These are phyloP conservation scores for Seira ritae DNA, from an alignment of 2,888 invertebrate species.

Conservation along the genomic window DNA sequence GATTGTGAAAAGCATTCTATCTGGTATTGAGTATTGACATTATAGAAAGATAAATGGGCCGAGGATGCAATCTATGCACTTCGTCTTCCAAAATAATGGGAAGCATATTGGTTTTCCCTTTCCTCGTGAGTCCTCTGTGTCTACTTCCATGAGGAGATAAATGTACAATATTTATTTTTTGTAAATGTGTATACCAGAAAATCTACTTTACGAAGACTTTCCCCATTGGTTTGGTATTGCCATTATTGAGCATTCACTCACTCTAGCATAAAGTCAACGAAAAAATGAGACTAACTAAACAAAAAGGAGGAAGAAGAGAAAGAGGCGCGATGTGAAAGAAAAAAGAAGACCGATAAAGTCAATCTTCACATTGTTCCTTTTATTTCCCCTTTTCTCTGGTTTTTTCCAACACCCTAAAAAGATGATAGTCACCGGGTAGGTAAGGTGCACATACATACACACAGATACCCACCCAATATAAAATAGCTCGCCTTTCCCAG, in stretches of 20 bases:
- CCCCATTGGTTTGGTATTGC: too few relatives aligned
- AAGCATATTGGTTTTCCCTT: constrained; percentile 17
- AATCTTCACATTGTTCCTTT: constrained; percentile 60
- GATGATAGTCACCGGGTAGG: neutral
- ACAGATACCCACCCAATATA: too few relatives aligned
- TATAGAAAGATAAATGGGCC: constrained; percentile 44
- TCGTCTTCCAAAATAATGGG: constrained; percentile 17
- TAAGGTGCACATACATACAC: too few relatives aligned
- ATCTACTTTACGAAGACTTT: neutral
- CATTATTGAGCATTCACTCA: constrained; percentile 5
- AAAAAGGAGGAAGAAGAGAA: constrained; percentile 19
- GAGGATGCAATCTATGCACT: constrained; percentile 45
- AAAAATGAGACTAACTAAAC: constrained; percentile 56
- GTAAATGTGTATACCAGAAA: neutral
- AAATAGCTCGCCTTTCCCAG: constrained; percentile 9
- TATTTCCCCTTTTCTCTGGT: neutral
- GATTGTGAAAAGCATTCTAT: constrained; percentile 2
- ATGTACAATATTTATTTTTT: neutral
- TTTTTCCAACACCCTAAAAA: neutral
- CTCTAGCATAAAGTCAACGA: constrained; percentile 48
- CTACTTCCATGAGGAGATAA: neutral
- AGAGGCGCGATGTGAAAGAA: neutral
- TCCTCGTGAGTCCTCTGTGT: neutral
- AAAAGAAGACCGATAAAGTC: constrained; percentile 62
- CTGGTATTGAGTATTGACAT: neutral